phyloP scores from a whole-genome alignment of 1,140 invertebrate genomes.

The Cheumatopsyche charites region DNA sequence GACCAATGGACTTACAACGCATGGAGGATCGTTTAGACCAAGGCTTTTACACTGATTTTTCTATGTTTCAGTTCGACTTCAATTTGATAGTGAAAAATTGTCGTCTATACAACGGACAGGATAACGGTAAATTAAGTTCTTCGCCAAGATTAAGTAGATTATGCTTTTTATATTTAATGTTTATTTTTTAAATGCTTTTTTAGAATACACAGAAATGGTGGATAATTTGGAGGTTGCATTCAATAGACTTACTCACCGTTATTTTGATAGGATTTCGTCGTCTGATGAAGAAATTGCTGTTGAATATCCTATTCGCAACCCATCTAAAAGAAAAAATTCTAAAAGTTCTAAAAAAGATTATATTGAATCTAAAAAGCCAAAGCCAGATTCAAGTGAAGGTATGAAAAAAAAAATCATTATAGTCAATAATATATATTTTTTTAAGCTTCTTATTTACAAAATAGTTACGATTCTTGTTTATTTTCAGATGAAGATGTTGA shows the following conservation, averaged over 20 bases:
- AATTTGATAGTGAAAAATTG: constrained; percentile 91
- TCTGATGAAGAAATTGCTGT: constrained; percentile 77
- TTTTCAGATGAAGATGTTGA: constrained; percentile 39
- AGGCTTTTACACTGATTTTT: constrained; percentile 78
- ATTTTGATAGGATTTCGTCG: constrained; percentile 78
- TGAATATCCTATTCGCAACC: constrained; percentile 65
- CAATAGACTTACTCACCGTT: constrained; percentile 77
- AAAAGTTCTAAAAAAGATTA: constrained; percentile 19
- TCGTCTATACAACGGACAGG: constrained; percentile 86
- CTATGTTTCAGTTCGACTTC: constrained; percentile 86
- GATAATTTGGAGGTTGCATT: constrained; percentile 81
- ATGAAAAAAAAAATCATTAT: background rate
- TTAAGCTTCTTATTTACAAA: background rate
- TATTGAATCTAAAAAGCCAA: constrained; percentile 45
- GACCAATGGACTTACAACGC: constrained; percentile 85
- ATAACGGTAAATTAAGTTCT: constrained; percentile 79
- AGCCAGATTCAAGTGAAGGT: constrained; percentile 32
- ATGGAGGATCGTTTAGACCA: constrained; percentile 88
- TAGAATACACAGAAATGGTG: constrained; percentile 90
- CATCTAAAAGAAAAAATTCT: constrained; percentile 51
- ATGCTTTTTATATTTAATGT: background rate
- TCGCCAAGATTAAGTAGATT: background rate
- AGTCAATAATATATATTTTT: background rate
- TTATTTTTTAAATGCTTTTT: constrained; percentile 49
- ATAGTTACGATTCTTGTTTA: background rate